A percentile compares a stretch with the other conserved stretches of the same genome.
phyloP scores from a whole-genome alignment of 2,113 vertebrate species.

The Psephotus haematonotus region DNA sequence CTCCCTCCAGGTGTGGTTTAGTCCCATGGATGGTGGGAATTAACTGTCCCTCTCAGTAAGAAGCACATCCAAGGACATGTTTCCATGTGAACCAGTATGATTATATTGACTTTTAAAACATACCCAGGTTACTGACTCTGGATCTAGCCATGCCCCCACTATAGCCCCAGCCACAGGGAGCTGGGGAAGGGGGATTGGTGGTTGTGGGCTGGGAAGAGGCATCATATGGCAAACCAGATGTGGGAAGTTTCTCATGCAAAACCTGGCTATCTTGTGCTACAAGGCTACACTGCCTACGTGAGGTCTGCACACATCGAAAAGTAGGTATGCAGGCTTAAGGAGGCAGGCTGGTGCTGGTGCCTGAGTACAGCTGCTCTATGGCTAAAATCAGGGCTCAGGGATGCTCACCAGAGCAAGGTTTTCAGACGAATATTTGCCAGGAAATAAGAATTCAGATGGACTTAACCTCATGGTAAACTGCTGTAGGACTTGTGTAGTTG shows the following conservation, averaged over 20 bases:
- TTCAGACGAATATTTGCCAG: not conserved
- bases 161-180: accelerated
- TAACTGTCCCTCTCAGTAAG: not conserved
- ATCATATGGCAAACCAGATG: not conserved
- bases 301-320: not conserved
- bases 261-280: not conserved
- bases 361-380: not conserved
- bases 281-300: accelerated
- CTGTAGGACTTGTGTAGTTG: not conserved
- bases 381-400: not conserved
- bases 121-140: not conserved
- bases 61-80: not conserved
- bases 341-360: not conserved
- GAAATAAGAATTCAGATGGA: not conserved
- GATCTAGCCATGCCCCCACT: not conserved
- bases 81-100: not conserved
- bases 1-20: not conserved
- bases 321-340: not conserved
- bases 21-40: accelerated
- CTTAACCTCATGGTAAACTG: not conserved
- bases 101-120: not conserved
- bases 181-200: not conserved
- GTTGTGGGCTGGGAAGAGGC: not conserved
- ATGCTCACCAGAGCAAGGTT: not conserved
- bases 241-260: not conserved